phyloP scores from a whole-genome alignment of 1,140 invertebrate species.

The Muscidifurax raptorellus region DNA sequence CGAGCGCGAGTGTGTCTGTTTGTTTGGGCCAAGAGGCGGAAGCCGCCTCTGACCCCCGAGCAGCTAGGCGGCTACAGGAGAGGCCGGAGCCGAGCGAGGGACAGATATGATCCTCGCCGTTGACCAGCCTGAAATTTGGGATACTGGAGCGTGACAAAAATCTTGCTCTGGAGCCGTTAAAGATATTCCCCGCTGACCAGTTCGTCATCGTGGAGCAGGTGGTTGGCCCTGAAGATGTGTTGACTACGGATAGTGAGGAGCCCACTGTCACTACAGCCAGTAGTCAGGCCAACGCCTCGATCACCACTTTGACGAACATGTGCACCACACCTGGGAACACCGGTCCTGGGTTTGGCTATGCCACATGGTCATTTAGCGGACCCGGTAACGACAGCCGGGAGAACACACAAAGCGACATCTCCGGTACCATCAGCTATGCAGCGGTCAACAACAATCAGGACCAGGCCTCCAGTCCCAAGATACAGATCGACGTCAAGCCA shows the following conservation, averaged over 20 bases:
- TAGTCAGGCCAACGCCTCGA: conserved; percentile 65
- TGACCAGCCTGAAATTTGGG: conserved; percentile 56
- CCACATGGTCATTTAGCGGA: conserved; percentile 71
- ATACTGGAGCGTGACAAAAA: conserved; percentile 75
- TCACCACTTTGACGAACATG: conserved; percentile 71
- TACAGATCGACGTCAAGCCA: conserved; percentile 73
- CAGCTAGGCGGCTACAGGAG: not conserved
- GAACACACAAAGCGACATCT: conserved; percentile 67
- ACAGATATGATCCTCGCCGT: conserved; percentile 53
- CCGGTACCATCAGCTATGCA: conserved; percentile 71
- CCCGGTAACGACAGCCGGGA: conserved; percentile 70
- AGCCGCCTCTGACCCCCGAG: not conserved
- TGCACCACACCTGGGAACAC: conserved; percentile 74
- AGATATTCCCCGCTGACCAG: conserved; percentile 74
- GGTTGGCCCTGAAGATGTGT: conserved; percentile 70
- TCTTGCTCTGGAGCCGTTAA: conserved; percentile 71
- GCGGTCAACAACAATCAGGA: conserved; percentile 74
- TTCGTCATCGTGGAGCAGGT: conserved; percentile 73
- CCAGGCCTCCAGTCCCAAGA: conserved; percentile 73
- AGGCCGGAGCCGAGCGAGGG: conserved; percentile 35
- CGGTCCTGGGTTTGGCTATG: conserved; percentile 72
- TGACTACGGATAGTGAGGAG: conserved; percentile 68
- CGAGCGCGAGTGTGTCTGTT: not conserved
- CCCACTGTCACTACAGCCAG: conserved; percentile 58
- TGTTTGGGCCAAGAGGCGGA: not conserved